Percentiles rank a stretch among this genome's conserved stretches.
Conservation (phyloP, 2,888 invertebrate genomes). For the Ryuthela nishihirai region DNA sequence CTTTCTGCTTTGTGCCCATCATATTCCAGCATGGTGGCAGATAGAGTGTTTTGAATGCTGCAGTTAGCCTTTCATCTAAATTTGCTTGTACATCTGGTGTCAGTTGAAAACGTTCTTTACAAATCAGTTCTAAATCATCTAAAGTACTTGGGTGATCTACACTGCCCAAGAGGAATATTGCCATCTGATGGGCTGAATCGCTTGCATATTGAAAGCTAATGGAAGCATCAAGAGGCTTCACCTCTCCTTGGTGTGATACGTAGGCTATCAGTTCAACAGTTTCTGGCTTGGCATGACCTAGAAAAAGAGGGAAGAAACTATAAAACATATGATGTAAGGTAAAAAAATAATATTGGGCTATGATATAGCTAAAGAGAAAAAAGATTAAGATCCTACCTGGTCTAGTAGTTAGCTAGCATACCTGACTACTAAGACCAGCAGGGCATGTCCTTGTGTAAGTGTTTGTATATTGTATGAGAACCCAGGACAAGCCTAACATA, state of each 20-base stretch:
- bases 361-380: too few species aligned
- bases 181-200: conserved; percentile 36
- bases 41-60: conserved; percentile 18
- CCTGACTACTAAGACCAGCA: too few species aligned
- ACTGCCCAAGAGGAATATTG: conserved; percentile 21
- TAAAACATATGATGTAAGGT: too few species aligned
- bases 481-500: too few species aligned
- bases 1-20: conserved; percentile 16
- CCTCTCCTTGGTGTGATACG: neutral
- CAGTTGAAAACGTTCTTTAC: conserved; percentile 5
- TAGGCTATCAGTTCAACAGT: conserved; percentile 16
- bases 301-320: neutral
- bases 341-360: too few species aligned
- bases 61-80: conserved; percentile 20
- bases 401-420: too few species aligned
- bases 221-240: conserved; percentile 8
- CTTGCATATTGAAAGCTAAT: conserved; percentile 17
- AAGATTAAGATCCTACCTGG: too few species aligned
- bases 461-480: too few species aligned
- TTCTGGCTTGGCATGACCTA: conserved; percentile 23
- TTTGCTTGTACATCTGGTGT: conserved; percentile 9
- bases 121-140: conserved; percentile 9
- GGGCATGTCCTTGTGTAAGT: too few species aligned
- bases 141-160: conserved; percentile 10
- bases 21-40: conserved; percentile 32